A percentile compares a stretch with the other conserved stretches of the same genome.
Evolutionary conservation across 2,888 invertebrate genomes (phyloP).

Genomic region (Philopedon plagiatum): DNA sequence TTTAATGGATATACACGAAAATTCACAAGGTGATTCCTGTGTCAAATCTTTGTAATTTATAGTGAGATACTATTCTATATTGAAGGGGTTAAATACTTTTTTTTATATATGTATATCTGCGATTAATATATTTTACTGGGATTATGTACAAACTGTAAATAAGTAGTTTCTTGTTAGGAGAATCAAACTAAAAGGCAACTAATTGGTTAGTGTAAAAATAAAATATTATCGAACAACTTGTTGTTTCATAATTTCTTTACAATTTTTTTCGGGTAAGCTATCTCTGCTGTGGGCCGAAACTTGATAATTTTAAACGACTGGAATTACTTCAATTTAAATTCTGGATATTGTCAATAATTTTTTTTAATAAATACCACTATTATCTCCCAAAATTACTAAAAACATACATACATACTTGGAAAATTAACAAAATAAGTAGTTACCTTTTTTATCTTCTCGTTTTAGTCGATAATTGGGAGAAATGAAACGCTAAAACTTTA

Average conservation of each 20-base stretch:
- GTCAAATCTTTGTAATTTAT: too few relatives aligned
- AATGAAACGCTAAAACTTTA: conserved; percentile 50
- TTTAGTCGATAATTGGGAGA: conserved; percentile 57
- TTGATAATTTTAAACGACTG: not conserved
- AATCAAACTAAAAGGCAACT: conserved; percentile 40
- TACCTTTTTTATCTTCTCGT: conserved; percentile 43
- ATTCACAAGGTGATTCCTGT: too few relatives aligned
- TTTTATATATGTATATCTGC: conserved; percentile 51
- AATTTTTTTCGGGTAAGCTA: not conserved
- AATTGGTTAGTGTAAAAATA: conserved; percentile 22
- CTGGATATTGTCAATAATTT: conserved; percentile 60
- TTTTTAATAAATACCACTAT: conserved; percentile 58
- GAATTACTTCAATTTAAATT: conserved; percentile 53
- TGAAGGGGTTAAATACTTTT: conserved; percentile 5
- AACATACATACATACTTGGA: conserved; percentile 32
- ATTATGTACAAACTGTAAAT: conserved; percentile 63
- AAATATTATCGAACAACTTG: conserved; percentile 15
- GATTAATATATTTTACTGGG: conserved; percentile 63
- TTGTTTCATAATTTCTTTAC: conserved; percentile 27
- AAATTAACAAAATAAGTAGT: conserved; percentile 58
- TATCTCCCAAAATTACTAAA: conserved; percentile 21
- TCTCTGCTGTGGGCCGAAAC: conserved; percentile 39
- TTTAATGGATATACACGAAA: too few relatives aligned
- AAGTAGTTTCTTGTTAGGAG: conserved; percentile 53
- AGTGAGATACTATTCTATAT: not conserved